phyloP scores from a whole-genome alignment of 2,888 invertebrate species.

The Pasiphila rectangulata region DNA sequence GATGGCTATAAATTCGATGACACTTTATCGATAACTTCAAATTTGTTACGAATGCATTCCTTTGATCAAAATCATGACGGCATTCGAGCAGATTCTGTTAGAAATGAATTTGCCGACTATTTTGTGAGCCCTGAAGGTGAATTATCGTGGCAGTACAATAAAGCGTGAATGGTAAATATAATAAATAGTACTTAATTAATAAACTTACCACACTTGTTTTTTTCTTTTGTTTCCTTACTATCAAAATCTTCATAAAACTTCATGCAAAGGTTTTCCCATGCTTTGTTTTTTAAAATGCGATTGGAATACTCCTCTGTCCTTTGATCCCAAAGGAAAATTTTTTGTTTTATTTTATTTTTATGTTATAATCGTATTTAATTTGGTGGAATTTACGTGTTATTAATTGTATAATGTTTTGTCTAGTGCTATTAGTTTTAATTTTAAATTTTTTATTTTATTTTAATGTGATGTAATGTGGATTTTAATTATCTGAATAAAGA shows the following conservation, averaged over 20 bases:
- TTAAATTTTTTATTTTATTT: too few species aligned
- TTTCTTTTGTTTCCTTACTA: conserved; percentile 21
- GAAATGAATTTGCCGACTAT: not conserved
- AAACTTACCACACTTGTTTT: conserved; percentile 23
- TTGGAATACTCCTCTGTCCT: conserved; percentile 24
- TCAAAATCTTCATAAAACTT: conserved; percentile 23
- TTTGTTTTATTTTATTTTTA: too few species aligned
- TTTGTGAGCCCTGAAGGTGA: not conserved
- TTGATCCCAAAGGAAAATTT: conserved; percentile 24
- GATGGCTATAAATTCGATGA: conserved; percentile 35
- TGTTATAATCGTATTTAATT: too few species aligned
- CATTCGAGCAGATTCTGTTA: not conserved
- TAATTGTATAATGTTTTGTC: too few species aligned
- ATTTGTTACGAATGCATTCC: not conserved
- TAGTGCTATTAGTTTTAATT: too few species aligned
- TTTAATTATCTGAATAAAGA: too few species aligned
- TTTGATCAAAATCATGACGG: not conserved
- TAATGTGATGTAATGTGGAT: too few species aligned
- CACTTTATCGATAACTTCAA: conserved; percentile 25
- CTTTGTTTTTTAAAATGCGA: conserved; percentile 23
- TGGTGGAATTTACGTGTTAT: too few species aligned
- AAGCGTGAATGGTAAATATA: too few species aligned
- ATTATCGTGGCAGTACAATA: not conserved
- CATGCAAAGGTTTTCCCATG: conserved; percentile 24
- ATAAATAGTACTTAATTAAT: conserved; percentile 22